Conservation (phyloP, 2,888 invertebrate genomes). For the Hirtodrosophila trivittata region DNA sequence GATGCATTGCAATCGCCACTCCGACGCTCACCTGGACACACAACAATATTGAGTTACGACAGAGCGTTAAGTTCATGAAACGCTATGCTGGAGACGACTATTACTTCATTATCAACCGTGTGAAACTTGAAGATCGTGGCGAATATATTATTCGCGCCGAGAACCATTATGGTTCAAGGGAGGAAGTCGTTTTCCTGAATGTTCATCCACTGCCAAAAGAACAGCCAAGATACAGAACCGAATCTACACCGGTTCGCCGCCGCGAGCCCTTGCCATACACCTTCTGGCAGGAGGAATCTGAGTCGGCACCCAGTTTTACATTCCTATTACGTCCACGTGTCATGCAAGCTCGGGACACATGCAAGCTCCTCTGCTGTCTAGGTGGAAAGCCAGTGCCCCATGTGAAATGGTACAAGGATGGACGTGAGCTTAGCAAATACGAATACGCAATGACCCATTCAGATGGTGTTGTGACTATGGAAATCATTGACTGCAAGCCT, state of each 20-base stretch:
- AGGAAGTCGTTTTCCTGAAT: slow-evolving; percentile 98
- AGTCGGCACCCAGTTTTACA: slow-evolving; percentile 97
- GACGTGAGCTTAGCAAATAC: slow-evolving; percentile 93
- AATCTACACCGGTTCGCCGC: slow-evolving; percentile 89
- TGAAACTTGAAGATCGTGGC: slow-evolving; percentile 97
- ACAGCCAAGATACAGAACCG: slow-evolving; percentile 85
- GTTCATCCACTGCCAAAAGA: slow-evolving; percentile 89
- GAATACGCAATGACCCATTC: slow-evolving; percentile 95
- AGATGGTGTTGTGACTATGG: slow-evolving; percentile 98
- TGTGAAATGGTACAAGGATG: slow-evolving; percentile 96
- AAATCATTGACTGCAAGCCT: slow-evolving; percentile 96
- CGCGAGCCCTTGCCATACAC: slow-evolving; percentile 93
- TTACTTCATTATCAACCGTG: slow-evolving; percentile 98
- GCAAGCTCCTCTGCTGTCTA: slow-evolving; percentile 98
- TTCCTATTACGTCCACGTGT: slow-evolving; percentile 99
- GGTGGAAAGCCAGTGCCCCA: slow-evolving; percentile 97
- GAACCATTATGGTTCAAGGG: slow-evolving; percentile 97
- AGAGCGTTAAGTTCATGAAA: slow-evolving; percentile 99
- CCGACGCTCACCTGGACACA: slow-evolving; percentile 98
- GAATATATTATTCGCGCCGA: slow-evolving; percentile 98
- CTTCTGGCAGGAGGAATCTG: slow-evolving; percentile 96
- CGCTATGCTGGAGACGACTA: slow-evolving; percentile 98
- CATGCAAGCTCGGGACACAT: slow-evolving; percentile 97
- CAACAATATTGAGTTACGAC: slow-evolving; percentile 95
- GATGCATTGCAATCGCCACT: slow-evolving; percentile 96